Evolutionary conservation across 2,113 vertebrate species (phyloP).

Genomic region (Halcyon malimbica): DNA sequence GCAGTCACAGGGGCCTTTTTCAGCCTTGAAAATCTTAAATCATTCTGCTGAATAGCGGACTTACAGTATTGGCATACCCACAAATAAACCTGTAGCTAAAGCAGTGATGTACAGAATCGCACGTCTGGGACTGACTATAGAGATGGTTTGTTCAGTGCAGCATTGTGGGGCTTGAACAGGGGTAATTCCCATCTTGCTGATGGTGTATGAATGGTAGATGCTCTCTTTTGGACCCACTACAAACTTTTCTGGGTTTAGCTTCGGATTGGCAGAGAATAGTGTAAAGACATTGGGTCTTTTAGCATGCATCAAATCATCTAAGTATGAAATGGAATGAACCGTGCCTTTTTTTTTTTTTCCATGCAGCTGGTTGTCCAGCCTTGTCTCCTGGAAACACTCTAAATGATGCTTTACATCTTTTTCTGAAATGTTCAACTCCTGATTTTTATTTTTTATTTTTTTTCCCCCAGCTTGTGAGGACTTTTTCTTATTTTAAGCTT

Average conservation of each 20-base stretch:
- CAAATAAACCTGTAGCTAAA: neutral
- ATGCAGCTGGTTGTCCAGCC: neutral
- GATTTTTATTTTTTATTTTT: neutral
- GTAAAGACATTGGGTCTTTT: neutral
- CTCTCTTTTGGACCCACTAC: neutral
- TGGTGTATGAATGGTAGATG: neutral
- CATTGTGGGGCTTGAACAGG: neutral
- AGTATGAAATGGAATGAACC: neutral
- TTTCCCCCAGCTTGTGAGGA: neutral
- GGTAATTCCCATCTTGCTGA: neutral
- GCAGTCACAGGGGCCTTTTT: neutral
- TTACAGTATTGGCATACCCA: neutral
- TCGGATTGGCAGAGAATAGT: neutral
- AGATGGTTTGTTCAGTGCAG: neutral
- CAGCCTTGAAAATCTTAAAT: neutral
- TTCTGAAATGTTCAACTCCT: neutral
- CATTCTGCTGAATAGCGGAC: neutral
- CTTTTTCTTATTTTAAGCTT: neutral
- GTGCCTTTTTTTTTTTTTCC: neutral
- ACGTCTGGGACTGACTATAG: fast-evolving
- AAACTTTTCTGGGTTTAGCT: neutral
- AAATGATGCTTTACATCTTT: neutral
- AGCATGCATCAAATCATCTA: neutral
- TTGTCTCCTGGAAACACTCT: neutral
- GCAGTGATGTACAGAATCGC: neutral